These are phyloP conservation scores for Cynopterus brachyotis DNA, from an alignment of 2,113 vertebrate species.

Conservation along the genomic window DNA sequence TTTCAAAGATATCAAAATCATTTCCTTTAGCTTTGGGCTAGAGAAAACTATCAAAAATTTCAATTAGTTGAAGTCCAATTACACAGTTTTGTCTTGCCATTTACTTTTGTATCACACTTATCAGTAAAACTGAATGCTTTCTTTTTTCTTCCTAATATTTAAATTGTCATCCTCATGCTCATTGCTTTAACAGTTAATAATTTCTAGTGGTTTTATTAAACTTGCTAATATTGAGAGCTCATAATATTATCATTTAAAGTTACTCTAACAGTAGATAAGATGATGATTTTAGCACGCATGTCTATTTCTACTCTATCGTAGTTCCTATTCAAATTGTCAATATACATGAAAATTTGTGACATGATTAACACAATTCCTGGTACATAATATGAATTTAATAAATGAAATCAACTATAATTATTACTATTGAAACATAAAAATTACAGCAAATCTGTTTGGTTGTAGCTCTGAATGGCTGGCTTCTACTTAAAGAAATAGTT, in stretches of 20 bases:
- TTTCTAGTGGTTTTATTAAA: background rate
- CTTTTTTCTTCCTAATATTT: conserved; percentile 18
- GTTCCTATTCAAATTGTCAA: background rate
- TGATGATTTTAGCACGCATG: background rate
- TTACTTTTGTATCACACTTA: background rate
- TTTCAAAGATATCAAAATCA: background rate
- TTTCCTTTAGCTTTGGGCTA: background rate
- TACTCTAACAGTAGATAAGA: background rate
- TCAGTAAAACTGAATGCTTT: background rate
- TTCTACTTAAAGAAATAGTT: background rate
- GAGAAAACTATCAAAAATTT: background rate
- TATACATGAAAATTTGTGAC: background rate
- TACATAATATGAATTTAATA: background rate
- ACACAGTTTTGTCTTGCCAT: background rate
- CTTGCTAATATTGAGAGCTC: background rate
- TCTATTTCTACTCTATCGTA: background rate
- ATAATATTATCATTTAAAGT: background rate
- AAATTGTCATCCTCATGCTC: background rate
- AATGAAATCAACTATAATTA: background rate
- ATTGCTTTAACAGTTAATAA: background rate
- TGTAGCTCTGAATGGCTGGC: background rate
- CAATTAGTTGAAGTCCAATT: background rate
- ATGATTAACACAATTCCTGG: background rate
- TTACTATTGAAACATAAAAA: background rate
- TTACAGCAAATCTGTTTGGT: background rate